A percentile compares a stretch with the other conserved stretches of the same genome.
phyloP scores from a whole-genome alignment of 2,113 vertebrate species.

The Campylomormyrus numenius region DNA sequence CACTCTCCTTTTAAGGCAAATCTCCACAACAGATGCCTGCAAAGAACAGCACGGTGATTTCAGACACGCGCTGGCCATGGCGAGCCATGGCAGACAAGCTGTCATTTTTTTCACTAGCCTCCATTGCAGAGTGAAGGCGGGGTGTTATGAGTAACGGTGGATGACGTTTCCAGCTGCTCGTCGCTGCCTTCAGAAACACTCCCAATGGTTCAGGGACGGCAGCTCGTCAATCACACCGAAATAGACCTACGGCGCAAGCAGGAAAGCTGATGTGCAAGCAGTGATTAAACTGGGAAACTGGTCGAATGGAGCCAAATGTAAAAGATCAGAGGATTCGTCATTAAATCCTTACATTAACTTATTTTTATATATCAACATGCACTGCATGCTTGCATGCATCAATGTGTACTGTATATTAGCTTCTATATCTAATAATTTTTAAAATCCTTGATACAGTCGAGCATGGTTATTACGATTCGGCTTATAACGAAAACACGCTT shows the following conservation, averaged over 20 bases:
- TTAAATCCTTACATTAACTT: background rate
- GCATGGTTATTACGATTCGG: no score
- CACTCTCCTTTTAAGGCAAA: slow-evolving; percentile 33
- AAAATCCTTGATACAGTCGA: background rate
- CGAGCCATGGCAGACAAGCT: slow-evolving; percentile 28
- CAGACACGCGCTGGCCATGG: slow-evolving; percentile 27
- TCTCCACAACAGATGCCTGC: slow-evolving; percentile 37
- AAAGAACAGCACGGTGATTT: slow-evolving; percentile 37
- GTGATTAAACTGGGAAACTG: background rate
- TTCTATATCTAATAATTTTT: background rate
- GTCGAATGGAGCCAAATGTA: background rate
- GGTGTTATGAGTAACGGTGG: slow-evolving; percentile 11
- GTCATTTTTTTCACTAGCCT: slow-evolving; percentile 19
- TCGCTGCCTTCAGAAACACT: slow-evolving; percentile 30
- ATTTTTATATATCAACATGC: background rate
- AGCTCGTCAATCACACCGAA: background rate
- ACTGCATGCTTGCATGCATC: background rate
- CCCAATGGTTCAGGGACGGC: background rate
- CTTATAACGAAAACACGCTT: no score
- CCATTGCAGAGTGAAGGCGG: slow-evolving; percentile 20
- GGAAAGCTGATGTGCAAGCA: background rate
- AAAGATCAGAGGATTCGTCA: background rate
- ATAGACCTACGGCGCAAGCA: background rate
- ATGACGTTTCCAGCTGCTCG: slow-evolving; percentile 29
- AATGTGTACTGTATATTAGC: background rate